A percentile compares a stretch with the other conserved stretches of the same genome.
phyloP scores from a whole-genome alignment of 2,888 invertebrate genomes.

The Eustalomyia histrio region DNA sequence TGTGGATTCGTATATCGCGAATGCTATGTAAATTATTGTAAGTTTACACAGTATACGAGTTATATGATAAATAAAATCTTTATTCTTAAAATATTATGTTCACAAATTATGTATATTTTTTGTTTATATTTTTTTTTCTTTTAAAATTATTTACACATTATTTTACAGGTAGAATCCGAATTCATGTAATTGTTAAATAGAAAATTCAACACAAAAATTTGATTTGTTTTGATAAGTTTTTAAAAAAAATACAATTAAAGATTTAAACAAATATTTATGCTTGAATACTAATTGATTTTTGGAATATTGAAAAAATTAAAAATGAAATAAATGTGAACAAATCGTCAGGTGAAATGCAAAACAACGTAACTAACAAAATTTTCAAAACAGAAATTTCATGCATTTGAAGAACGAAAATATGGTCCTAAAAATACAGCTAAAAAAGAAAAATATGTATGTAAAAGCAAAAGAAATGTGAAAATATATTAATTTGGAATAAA shows the following conservation, averaged over 20 bases:
- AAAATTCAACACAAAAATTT: constrained; percentile 7
- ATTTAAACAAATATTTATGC: constrained; percentile 39
- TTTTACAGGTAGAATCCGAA: background rate
- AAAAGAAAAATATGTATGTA: too few species aligned
- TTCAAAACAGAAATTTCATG: too few species aligned
- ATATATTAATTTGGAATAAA: too few species aligned
- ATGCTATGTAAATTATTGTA: too few species aligned
- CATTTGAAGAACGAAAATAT: too few species aligned
- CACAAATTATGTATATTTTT: background rate
- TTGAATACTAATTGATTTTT: constrained; percentile 8
- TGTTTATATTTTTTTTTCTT: background rate
- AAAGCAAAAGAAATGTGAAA: too few species aligned
- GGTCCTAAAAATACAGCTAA: too few species aligned
- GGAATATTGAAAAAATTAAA: background rate
- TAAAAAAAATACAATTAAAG: constrained; percentile 35
- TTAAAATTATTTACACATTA: background rate
- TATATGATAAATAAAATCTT: too few species aligned
- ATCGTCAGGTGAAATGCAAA: background rate
- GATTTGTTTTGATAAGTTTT: constrained; percentile 39
- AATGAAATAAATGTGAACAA: constrained; percentile 2
- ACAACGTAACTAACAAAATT: too few species aligned
- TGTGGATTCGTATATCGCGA: too few species aligned
- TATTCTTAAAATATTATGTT: too few species aligned
- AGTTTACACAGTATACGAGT: too few species aligned
- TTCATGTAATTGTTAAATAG: background rate